Percentiles rank a stretch among this genome's conserved stretches.
Evolutionary conservation across 2,797 vertebrate species (phyloP).

Genomic region (Hozukius guyotensis): DNA sequence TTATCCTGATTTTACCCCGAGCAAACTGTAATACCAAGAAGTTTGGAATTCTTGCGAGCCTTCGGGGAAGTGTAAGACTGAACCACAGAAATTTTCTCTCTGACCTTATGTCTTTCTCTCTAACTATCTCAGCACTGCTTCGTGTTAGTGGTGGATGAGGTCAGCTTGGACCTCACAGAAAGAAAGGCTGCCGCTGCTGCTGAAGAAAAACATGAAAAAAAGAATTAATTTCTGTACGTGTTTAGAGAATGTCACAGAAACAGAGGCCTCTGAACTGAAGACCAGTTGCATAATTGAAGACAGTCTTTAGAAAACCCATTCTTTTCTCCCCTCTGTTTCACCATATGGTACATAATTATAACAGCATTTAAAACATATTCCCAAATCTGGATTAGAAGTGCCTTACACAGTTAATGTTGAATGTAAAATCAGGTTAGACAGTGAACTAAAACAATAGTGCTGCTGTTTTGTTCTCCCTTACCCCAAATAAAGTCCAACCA

Average conservation of each 20-base stretch:
- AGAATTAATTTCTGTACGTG: not conserved
- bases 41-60: not conserved
- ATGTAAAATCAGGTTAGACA: not conserved
- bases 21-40: not conserved
- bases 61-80: not conserved
- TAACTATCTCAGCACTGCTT: not conserved
- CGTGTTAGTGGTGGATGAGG: slow-evolving; percentile 22
- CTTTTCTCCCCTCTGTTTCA: not conserved
- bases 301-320: slow-evolving; percentile 1
- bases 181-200: not conserved
- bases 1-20: slow-evolving; percentile 1
- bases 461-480: slow-evolving; percentile 11
- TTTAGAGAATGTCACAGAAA: not conserved
- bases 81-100: not conserved
- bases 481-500: not conserved
- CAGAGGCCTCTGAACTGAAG: not conserved
- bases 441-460: not conserved
- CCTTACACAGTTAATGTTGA: not conserved
- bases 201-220: slow-evolving; percentile 5
- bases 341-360: not conserved
- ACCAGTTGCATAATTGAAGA: slow-evolving; percentile 24
- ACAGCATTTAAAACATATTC: not conserved
- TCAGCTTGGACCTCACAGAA: slow-evolving; percentile 49
- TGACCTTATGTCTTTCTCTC: not conserved
- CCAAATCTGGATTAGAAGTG: not conserved